Base-by-base conservation (phyloP, 2,888 invertebrate species). In the Melinaea menophilus region DNA sequence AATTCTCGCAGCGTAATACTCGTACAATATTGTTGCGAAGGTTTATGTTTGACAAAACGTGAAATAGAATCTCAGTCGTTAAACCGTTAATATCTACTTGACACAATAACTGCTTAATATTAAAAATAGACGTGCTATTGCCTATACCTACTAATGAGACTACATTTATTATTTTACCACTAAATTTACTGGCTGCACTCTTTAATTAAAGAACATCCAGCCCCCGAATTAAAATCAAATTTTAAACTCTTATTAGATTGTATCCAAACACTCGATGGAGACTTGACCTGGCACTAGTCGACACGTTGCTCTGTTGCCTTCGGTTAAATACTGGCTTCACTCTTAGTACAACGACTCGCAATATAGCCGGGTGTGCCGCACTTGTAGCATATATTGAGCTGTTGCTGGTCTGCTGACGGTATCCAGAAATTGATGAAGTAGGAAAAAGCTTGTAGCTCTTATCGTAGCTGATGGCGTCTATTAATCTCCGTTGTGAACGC, bases 1-100 rank as follows among this genome's bases (percentile, higher is more conserved):
- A 48, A 35, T 62, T 51, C 5, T 67, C 64, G 0, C 67, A 58
- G 2, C 67, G 60, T 51, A 67, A 35, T 22, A 22, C 22, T 22
- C 22, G 22, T 56, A 65, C 56, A 11, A 67, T 56, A n/a, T 61
- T 48, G 55, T 55, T 55, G 46, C 57, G 59, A n/a, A 22, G 22
- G 22, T 22, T 22, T 22, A 22, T 22, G 22, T 22, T 22, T 22
- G 22, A 22, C 22, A 22, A 22, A 22, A 22, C 22, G 22, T 22
- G 22, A 22, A 22, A 22, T 22, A 22, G 22, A 22, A 22, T 22
- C 55, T 69, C 59, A 2, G 62, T 4, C 54, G 5, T 31, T 31
- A 54, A 37, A 57, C 33, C 62, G 56, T 59, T 55, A 62, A 65
- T 54, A 12, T 31, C 31, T 4, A 62, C 54, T 46, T 37, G 41